Evolutionary conservation across 2,113 vertebrate genomes (phyloP).

Genomic region (Tupaia tana): DNA sequence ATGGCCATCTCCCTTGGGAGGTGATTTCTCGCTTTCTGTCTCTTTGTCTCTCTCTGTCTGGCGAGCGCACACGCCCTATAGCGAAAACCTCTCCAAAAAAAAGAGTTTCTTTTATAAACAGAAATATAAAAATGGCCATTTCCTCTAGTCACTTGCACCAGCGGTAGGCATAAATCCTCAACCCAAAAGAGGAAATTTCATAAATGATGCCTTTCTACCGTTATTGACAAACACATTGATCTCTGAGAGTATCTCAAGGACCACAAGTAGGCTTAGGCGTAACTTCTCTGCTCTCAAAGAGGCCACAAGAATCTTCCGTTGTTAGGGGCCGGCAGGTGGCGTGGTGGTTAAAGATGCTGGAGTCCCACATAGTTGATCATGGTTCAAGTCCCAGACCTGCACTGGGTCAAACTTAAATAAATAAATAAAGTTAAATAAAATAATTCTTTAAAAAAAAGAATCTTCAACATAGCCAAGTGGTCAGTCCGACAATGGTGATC

Average conservation of each 20-base stretch:
- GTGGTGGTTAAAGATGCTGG: too few relatives aligned
- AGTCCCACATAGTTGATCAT: too few relatives aligned
- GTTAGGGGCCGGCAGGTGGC: too few relatives aligned
- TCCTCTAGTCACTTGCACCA: conserved; percentile 16
- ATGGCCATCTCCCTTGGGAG: too few relatives aligned
- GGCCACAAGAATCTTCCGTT: neutral
- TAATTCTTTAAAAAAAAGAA: too few relatives aligned
- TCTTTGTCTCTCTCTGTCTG: too few relatives aligned
- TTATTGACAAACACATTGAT: conserved; percentile 38
- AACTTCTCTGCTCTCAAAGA: conserved; percentile 2
- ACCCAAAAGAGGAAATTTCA: conserved; percentile 23
- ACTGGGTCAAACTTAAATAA: too few relatives aligned
- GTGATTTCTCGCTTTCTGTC: too few relatives aligned
- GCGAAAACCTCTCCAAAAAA: too few relatives aligned
- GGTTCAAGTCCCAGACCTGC: too few relatives aligned
- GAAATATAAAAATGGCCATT: conserved; percentile 11
- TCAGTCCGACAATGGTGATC: neutral
- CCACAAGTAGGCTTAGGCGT: neutral
- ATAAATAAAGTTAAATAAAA: too few relatives aligned
- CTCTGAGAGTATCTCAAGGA: neutral
- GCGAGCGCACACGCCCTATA: too few relatives aligned
- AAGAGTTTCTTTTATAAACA: conserved; percentile 41
- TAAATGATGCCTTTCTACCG: neutral
- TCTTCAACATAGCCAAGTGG: neutral
- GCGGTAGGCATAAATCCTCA: conserved; percentile 10